Evolutionary conservation across 2,888 invertebrate genomes (phyloP).

Genomic region (Lasioglossum pauxillum): DNA sequence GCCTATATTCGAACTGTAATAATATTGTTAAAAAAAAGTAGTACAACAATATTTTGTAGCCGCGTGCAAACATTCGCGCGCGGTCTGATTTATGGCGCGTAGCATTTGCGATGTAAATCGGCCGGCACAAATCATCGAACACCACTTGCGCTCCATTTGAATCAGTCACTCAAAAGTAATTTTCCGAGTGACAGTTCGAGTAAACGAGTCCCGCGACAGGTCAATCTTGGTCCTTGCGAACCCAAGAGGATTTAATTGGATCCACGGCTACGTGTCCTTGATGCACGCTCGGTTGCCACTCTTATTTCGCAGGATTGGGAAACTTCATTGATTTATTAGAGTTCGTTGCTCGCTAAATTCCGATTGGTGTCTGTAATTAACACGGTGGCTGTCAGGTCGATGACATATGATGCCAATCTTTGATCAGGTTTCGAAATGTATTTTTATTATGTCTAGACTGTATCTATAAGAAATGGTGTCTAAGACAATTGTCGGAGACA

Average conservation of each 20-base stretch:
- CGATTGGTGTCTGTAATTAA: neutral
- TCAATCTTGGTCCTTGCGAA: neutral
- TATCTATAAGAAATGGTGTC: too few species aligned
- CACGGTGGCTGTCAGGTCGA: too few species aligned
- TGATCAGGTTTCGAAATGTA: too few species aligned
- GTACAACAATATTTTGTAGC: neutral
- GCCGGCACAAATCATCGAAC: conserved; percentile 2
- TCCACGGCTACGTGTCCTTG: neutral
- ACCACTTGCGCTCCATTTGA: neutral
- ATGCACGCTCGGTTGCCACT: neutral
- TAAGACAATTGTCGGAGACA: too few species aligned
- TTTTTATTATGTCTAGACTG: too few species aligned
- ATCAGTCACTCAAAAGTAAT: neutral
- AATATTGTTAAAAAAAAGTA: too few species aligned
- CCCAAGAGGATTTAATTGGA: neutral
- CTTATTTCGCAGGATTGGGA: conserved; percentile 6
- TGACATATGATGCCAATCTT: too few species aligned
- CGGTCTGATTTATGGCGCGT: neutral
- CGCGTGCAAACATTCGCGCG: neutral
- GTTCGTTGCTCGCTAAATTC: neutral
- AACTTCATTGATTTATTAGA: neutral
- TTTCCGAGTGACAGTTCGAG: conserved; percentile 4
- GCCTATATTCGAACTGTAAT: too few species aligned
- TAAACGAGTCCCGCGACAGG: neutral
- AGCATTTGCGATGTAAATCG: conserved; percentile 1